A percentile compares a stretch with the other conserved stretches of the same genome.
Conservation (phyloP, 2,113 vertebrate species). For the Phoxinus phoxinus region DNA sequence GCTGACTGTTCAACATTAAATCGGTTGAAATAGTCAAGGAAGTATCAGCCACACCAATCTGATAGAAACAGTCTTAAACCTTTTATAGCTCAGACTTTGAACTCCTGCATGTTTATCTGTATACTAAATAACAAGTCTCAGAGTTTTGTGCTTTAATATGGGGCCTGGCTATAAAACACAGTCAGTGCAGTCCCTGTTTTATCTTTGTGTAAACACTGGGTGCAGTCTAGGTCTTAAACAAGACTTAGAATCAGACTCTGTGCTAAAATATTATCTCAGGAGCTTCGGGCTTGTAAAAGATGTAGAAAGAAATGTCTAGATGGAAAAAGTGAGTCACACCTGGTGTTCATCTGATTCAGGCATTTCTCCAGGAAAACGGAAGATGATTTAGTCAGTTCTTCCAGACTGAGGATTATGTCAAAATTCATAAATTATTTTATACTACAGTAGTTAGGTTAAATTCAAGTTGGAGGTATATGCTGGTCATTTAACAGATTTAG, state of each 20-base stretch:
- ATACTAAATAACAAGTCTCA: not conserved
- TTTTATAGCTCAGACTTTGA: slow-evolving; percentile 28
- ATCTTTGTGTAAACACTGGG: slow-evolving; percentile 32
- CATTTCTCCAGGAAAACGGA: slow-evolving; percentile 2
- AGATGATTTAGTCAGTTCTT: slow-evolving; percentile 3
- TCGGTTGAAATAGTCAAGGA: slow-evolving; percentile 4
- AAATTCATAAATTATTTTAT: not conserved
- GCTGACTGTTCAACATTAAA: not conserved
- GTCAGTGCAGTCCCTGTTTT: not conserved
- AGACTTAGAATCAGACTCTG: not conserved
- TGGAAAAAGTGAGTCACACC: slow-evolving; percentile 73
- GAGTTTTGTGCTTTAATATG: not conserved
- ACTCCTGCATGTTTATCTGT: slow-evolving; percentile 1
- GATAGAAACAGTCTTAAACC: not conserved
- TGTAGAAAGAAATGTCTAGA: slow-evolving; percentile 48
- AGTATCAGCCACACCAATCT: not conserved
- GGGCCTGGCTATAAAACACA: not conserved
- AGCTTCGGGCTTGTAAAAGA: not conserved
- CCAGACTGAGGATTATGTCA: not conserved
- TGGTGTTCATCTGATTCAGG: slow-evolving; percentile 25
- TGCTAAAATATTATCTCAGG: slow-evolving; percentile 18
- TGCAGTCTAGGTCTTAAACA: not conserved
- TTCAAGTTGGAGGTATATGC: not conserved
- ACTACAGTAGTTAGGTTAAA: not conserved
- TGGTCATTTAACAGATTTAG: not conserved